These are phyloP conservation scores for Anolis carolinensis DNA, from an alignment of 2,113 vertebrate genomes.

Conservation along the genomic window DNA sequence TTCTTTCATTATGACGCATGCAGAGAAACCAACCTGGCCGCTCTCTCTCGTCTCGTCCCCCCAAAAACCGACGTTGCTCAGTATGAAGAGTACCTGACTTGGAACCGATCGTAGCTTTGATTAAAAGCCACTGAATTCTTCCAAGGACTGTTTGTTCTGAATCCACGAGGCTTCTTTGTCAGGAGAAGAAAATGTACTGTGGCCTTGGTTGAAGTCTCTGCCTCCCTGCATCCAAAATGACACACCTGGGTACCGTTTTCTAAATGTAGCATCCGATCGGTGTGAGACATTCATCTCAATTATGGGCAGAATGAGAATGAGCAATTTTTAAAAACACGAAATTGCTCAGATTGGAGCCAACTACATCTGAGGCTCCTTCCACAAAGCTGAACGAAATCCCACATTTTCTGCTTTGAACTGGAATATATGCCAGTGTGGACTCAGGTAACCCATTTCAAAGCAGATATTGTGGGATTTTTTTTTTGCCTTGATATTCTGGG, in stretches of 20 bases:
- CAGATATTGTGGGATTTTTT: no score
- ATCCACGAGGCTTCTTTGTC: conserved; percentile 11
- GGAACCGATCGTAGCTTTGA: conserved; percentile 1
- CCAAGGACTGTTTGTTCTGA: conserved; percentile 18
- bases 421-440: no score
- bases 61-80: neutral
- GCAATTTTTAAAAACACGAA: no score
- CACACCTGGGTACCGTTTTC: neutral
- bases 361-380: no score
- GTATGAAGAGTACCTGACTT: neutral
- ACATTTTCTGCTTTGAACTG: no score
- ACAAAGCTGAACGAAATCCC: no score
- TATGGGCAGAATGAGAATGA: no score
- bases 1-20: neutral
- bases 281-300: no score
- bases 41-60: neutral
- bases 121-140: conserved; percentile 20
- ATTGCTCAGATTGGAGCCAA: no score
- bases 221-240: neutral
- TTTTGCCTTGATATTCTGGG: no score
- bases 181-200: neutral
- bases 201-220: neutral
- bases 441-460: no score
- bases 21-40: neutral
- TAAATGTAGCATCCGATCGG: neutral